Evolutionary conservation across 2,797 vertebrate species (phyloP), one percentile per base, ranked within the genome.

Genomic region (Valencia hispanica): DNA sequence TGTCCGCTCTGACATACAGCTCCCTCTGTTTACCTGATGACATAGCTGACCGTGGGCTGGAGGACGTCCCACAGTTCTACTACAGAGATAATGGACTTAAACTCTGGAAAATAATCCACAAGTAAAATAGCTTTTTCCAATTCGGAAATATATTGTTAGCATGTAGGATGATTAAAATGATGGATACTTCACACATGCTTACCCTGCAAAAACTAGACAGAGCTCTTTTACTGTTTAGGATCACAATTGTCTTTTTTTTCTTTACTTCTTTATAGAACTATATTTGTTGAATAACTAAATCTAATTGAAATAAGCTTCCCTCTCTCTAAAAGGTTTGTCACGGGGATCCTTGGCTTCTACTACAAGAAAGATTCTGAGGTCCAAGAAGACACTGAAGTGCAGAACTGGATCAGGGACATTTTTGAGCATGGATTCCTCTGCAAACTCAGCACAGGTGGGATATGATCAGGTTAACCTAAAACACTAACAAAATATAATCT

Each of bases 61-160:
- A 94, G 73, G 57, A 72, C 1, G 34, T 97, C 36, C 96, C 95
- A 0, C 91, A 94, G 77, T 96, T 91, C 87, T 93, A 94, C 82
- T 97, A 96, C 84, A 95, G 94, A 0, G 95, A 97, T 0, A 96
- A 97, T 43, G 94, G 94, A 45, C 78, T 96, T 78, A 86, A 68
- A 0, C 90, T 96, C 50, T 97, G 96, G 95, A 78, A 85, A 0
- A 92, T 94, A 5, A 94, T 96, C 72, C 70, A 93, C 79, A 94
- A 90, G 96, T 96, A 82, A 0, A 8, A 41, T 7, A 72, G 2
- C 10, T 11, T 36, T 2, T 39, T 68, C 55, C 22, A 1, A 17
- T 59, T 57, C 14, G 22, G 30, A 10, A 9, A 30, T 48, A 17
- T 15, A 25, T 39, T 39, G 39, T 39, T 7, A 39, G 7, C 3